phyloP scores from a whole-genome alignment of 2,888 invertebrate species.

The Hydrotaea diabolus region DNA sequence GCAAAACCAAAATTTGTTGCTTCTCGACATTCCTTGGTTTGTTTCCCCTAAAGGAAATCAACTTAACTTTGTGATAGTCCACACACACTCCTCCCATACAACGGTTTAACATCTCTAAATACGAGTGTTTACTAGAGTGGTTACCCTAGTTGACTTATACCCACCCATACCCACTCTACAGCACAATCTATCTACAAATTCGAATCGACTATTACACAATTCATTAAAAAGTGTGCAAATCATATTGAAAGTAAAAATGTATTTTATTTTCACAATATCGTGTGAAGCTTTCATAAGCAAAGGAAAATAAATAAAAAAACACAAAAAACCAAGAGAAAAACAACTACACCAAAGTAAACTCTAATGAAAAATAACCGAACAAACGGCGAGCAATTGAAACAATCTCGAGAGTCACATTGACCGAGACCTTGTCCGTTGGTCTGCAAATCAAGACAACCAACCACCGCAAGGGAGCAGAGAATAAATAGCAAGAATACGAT shows the following conservation, averaged over 20 bases:
- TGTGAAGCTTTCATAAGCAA: constrained; percentile 34
- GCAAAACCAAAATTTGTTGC: no score
- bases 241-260: background rate
- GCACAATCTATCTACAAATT: no score
- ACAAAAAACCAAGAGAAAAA: background rate
- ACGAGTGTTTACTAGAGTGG: no score
- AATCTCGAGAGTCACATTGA: constrained; percentile 67
- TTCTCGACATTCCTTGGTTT: no score
- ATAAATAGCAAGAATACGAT: background rate
- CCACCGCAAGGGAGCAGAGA: background rate
- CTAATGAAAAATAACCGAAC: background rate
- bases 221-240: no score
- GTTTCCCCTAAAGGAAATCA: no score
- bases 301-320: background rate
- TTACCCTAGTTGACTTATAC: no score
- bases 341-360: background rate
- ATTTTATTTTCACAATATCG: constrained; percentile 37
- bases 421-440: constrained; percentile 76
- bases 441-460: constrained; percentile 57
- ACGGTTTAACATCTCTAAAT: no score
- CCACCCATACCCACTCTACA: no score
- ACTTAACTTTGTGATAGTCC: no score
- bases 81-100: no score
- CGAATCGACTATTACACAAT: no score
- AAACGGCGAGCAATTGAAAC: background rate